Percentiles rank a stretch among this genome's conserved stretches.
These are phyloP conservation scores for Anisognathus igniventris DNA, from an alignment of 2,797 vertebrate species.

Conservation along the genomic window DNA sequence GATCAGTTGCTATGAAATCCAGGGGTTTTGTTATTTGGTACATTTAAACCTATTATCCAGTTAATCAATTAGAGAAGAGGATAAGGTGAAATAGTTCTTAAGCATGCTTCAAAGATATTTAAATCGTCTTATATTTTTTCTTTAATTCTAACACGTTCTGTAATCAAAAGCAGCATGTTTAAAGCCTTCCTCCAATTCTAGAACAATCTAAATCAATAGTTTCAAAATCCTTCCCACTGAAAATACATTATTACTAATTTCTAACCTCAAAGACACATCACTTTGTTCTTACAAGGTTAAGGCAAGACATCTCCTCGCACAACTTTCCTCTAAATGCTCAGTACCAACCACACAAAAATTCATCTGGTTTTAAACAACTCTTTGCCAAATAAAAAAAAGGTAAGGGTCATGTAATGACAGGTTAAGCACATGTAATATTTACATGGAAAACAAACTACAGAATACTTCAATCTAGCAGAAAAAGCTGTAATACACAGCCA, in stretches of 20 bases:
- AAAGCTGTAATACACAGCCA: background rate
- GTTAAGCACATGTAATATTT: background rate
- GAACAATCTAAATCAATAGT: background rate
- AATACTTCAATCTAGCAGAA: background rate
- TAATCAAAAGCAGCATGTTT: background rate
- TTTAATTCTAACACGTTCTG: background rate
- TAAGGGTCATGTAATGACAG: background rate
- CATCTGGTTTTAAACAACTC: background rate
- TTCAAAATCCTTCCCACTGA: background rate
- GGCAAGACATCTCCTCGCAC: background rate
- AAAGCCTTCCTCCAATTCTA: background rate
- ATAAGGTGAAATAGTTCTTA: constrained; percentile 45
- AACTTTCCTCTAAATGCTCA: background rate
- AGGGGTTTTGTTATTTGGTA: constrained; percentile 48
- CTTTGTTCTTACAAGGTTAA: background rate
- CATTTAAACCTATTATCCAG: constrained; percentile 62
- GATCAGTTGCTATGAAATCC: constrained; percentile 46
- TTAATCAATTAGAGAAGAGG: constrained; percentile 61
- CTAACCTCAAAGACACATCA: background rate
- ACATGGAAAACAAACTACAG: background rate
- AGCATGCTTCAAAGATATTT: constrained; percentile 12
- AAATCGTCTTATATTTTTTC: background rate
- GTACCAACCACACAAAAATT: background rate
- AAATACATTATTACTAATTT: background rate
- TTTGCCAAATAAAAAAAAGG: background rate